These are phyloP conservation scores for Acromyrmex echinatior DNA, from an alignment of 1,140 invertebrate species.

Conservation along the genomic window DNA sequence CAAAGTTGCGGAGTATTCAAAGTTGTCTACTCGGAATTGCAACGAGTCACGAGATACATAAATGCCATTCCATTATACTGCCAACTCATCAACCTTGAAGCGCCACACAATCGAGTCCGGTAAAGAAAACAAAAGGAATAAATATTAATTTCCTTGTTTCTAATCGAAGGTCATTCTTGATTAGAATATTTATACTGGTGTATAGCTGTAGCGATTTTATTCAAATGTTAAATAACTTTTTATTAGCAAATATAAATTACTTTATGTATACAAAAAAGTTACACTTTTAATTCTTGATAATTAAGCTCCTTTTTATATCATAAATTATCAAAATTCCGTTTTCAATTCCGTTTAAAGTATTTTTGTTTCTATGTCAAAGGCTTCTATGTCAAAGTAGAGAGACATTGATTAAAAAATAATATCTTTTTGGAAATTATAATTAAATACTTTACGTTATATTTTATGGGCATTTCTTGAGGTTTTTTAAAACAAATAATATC, in stretches of 20 bases:
- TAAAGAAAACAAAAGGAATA: conserved; percentile 38
- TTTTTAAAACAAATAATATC: background rate
- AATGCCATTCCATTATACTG: conserved; percentile 48
- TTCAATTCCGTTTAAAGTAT: background rate
- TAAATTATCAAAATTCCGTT: background rate
- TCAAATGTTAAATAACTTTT: conserved; percentile 11
- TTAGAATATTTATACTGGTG: conserved; percentile 13
- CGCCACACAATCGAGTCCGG: background rate
- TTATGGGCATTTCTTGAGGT: background rate
- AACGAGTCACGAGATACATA: conserved; percentile 37
- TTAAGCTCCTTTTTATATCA: background rate
- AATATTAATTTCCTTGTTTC: conserved; percentile 48
- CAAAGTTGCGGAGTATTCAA: conserved; percentile 25
- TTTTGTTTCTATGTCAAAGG: background rate
- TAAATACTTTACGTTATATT: background rate
- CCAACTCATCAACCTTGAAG: conserved; percentile 56
- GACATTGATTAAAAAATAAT: background rate
- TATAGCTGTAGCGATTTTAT: background rate
- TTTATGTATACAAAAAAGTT: background rate
- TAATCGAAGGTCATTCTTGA: conserved; percentile 10
- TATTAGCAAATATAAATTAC: background rate
- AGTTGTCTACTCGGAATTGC: conserved; percentile 39
- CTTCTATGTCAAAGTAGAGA: no score
- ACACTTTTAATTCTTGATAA: background rate
- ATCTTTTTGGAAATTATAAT: background rate